phyloP scores from a whole-genome alignment of 2,888 invertebrate species.

The Drosophila affinis region DNA sequence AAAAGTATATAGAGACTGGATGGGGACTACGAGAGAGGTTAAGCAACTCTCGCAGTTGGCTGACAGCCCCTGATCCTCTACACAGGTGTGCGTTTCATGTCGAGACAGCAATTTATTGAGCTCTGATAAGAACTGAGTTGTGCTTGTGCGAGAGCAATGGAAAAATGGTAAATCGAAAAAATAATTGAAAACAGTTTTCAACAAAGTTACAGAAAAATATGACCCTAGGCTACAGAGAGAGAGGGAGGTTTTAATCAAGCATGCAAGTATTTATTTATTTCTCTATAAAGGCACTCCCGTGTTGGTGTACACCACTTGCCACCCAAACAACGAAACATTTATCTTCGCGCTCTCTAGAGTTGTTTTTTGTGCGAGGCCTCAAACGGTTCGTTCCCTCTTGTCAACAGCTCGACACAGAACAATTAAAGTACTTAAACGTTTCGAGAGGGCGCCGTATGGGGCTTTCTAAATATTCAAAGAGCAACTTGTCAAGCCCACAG shows the following conservation, averaged over 20 bases:
- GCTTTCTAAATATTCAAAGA: conserved; percentile 62
- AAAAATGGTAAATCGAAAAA: conserved; percentile 16
- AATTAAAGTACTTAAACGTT: conserved; percentile 69
- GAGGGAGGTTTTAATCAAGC: neutral
- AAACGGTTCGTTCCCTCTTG: conserved; percentile 3
- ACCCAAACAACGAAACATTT: neutral
- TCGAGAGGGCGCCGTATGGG: conserved; percentile 24
- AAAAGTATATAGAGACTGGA: conserved; percentile 6
- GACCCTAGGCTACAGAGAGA: neutral
- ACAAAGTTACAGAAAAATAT: conserved; percentile 3
- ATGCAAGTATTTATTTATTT: neutral
- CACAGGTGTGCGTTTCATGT: conserved; percentile 43
- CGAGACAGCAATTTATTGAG: conserved; percentile 48
- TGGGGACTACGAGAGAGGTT: conserved; percentile 17
- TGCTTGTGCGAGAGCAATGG: conserved; percentile 11
- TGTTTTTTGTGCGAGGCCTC: neutral
- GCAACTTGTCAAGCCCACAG: conserved; percentile 57
- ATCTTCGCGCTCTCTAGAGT: neutral
- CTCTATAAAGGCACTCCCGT: neutral
- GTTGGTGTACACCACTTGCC: neutral
- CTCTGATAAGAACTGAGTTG: conserved; percentile 31
- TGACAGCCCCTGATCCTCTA: conserved; percentile 44
- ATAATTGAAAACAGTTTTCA: conserved; percentile 41
- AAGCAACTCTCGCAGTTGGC: conserved; percentile 45
- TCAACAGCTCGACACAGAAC: conserved; percentile 55